These are phyloP conservation scores for Oreocharis arfaki DNA, from an alignment of 2,113 vertebrate species.

Conservation along the genomic window DNA sequence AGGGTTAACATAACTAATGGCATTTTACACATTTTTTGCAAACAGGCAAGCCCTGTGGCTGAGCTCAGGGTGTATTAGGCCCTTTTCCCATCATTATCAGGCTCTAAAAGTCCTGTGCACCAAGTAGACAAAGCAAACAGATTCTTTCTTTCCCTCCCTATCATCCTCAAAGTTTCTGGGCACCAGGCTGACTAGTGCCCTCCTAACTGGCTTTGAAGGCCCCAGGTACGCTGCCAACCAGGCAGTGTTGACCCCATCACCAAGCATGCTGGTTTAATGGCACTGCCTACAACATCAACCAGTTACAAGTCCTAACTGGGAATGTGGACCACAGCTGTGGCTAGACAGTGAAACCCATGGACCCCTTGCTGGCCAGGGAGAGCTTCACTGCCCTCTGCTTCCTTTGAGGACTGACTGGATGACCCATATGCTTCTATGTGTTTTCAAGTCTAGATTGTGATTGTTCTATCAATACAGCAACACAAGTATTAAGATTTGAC, in stretches of 20 bases:
- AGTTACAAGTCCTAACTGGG: not conserved
- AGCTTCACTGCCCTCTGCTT: not conserved
- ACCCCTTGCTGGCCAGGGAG: no score
- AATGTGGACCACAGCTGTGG: not conserved
- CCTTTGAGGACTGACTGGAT: not conserved
- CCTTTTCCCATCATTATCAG: not conserved
- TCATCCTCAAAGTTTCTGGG: not conserved
- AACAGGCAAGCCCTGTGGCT: not conserved
- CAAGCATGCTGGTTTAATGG: not conserved
- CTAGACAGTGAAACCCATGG: not conserved
- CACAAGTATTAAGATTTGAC: not conserved
- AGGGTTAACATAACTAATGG: not conserved
- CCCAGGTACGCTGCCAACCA: not conserved
- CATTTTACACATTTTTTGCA: not conserved
- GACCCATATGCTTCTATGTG: not conserved
- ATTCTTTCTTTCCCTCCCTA: not conserved
- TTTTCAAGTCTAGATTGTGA: not conserved
- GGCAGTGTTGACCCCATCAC: no score
- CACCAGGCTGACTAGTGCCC: not conserved
- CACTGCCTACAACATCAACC: not conserved
- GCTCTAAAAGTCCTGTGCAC: not conserved
- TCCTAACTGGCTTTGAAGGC: not conserved
- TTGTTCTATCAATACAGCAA: not conserved
- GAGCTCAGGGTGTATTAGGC: rapidly evolving
- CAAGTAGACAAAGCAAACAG: not conserved